Evolutionary conservation across 2,113 vertebrate species (phyloP).

Genomic region (Hypomesus transpacificus): DNA sequence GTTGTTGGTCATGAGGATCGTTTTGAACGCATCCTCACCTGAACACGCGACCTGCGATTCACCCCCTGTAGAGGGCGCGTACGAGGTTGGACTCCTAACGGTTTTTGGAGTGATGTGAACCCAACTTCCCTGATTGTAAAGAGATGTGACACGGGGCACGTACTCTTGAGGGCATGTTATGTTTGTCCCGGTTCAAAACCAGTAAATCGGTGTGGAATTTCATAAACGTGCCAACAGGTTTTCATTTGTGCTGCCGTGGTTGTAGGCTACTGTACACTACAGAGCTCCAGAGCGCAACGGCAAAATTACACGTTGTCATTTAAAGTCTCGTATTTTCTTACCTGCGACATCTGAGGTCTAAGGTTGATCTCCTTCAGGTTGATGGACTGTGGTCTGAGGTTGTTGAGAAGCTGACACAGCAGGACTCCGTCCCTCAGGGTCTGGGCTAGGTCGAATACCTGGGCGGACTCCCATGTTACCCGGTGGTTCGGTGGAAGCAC

Average conservation of each 20-base stretch:
- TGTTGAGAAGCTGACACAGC: conserved; percentile 95
- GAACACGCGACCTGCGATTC: neutral
- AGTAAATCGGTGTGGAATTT: neutral
- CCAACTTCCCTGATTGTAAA: conserved; percentile 19
- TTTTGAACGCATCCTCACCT: neutral
- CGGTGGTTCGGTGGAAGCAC: conserved; percentile 92
- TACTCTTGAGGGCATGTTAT: neutral
- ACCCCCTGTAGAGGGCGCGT: conserved; percentile 43
- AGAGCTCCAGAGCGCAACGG: too few species aligned
- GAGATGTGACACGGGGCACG: neutral
- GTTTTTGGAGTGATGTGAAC: conserved; percentile 1
- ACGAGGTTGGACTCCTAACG: conserved; percentile 8
- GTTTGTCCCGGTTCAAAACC: neutral
- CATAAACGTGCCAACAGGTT: neutral
- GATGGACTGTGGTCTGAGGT: conserved; percentile 83
- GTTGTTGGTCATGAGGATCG: too few species aligned
- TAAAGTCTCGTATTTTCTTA: conserved; percentile 43
- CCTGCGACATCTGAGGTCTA: conserved; percentile 97
- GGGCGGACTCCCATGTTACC: conserved; percentile 92
- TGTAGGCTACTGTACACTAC: neutral
- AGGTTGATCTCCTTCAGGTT: conserved; percentile 97
- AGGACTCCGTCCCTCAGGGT: conserved; percentile 94
- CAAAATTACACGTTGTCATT: neutral
- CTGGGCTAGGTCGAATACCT: conserved; percentile 95
- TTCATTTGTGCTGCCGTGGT: neutral